Evolutionary conservation across 2,888 invertebrate genomes (phyloP).

Genomic region (Oscheius myriophilus): DNA sequence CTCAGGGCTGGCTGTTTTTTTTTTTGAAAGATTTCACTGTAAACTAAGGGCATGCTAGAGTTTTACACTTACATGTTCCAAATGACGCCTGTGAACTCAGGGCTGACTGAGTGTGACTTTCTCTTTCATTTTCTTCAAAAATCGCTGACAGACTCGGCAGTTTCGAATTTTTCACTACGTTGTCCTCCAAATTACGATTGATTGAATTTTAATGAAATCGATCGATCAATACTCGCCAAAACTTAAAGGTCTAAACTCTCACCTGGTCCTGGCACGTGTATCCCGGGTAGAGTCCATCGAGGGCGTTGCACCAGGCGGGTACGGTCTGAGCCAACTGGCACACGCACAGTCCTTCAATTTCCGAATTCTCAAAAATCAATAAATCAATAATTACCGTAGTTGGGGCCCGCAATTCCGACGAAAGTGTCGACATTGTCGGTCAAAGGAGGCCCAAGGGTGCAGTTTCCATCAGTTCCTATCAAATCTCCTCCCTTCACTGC

Average conservation of each 20-base stretch:
- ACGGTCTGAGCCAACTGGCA: slow-evolving; percentile 69
- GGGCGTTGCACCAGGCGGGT: slow-evolving; percentile 69
- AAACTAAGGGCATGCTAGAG: no score
- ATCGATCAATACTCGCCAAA: neutral
- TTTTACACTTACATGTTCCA: no score
- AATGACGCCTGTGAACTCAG: no score
- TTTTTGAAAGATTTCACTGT: no score
- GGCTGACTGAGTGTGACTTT: no score
- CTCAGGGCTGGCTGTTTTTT: no score
- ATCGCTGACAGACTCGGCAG: no score
- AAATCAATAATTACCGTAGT: slow-evolving; percentile 50
- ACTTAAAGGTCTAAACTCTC: no score
- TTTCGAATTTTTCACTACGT: no score
- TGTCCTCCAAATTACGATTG: no score
- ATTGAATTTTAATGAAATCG: neutral
- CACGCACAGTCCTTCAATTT: slow-evolving; percentile 57
- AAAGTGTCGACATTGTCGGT: slow-evolving; percentile 66
- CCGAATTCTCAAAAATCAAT: neutral
- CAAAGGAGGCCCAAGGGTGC: slow-evolving; percentile 65
- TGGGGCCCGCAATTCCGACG: slow-evolving; percentile 68
- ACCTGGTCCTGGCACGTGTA: slow-evolving; percentile 66
- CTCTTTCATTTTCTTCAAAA: no score
- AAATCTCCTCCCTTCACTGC: slow-evolving; percentile 66
- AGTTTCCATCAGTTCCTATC: slow-evolving; percentile 69
- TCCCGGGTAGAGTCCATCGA: slow-evolving; percentile 67